Conservation (phyloP, 2,797 vertebrate species). For the Anomalospiza imberbis region DNA sequence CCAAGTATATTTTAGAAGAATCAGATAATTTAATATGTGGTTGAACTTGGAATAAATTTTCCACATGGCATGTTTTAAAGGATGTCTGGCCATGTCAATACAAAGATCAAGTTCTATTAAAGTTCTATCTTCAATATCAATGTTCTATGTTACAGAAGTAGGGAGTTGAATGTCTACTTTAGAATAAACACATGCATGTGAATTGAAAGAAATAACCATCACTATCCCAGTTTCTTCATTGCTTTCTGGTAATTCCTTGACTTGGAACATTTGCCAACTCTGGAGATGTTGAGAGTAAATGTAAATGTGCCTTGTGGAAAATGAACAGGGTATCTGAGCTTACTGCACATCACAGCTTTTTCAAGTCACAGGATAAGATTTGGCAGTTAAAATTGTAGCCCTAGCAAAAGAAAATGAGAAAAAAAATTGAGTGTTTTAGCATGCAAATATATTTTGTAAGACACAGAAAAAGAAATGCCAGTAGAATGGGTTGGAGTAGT, state of each 20-base stretch:
- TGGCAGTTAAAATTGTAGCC: background rate
- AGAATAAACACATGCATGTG: background rate
- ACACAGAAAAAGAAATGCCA: background rate
- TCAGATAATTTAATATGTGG: background rate
- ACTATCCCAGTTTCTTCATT: background rate
- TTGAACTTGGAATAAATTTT: background rate
- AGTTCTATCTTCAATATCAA: background rate
- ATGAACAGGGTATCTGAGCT: background rate
- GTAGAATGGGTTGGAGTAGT: background rate
- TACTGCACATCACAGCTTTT: background rate
- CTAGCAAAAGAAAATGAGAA: background rate
- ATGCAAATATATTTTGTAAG: background rate
- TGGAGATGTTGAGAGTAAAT: background rate
- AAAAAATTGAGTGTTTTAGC: background rate
- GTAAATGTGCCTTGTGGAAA: background rate
- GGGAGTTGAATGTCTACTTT: background rate
- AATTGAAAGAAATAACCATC: background rate
- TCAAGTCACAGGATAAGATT: slow-evolving; percentile 2
- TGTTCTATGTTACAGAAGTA: background rate
- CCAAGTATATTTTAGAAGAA: background rate
- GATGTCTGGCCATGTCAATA: background rate
- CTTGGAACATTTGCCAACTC: background rate
- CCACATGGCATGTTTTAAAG: background rate
- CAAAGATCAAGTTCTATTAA: background rate
- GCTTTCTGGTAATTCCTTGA: background rate